phyloP scores from a whole-genome alignment of 2,888 invertebrate genomes.

The Pecten maximus region DNA sequence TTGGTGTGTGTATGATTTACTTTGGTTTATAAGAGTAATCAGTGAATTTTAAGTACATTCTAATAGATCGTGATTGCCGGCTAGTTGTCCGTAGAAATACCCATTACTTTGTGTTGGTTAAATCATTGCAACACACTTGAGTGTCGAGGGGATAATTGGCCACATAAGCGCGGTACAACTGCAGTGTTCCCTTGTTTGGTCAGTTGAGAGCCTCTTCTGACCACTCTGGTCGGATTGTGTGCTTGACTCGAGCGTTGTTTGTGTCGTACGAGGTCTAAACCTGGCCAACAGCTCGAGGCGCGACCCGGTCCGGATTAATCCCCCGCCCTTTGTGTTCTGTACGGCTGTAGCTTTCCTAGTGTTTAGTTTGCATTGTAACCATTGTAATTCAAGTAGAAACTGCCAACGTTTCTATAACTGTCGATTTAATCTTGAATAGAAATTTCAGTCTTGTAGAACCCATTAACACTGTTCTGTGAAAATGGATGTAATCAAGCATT shows the following conservation, averaged over 20 bases:
- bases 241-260: background rate
- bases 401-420: background rate
- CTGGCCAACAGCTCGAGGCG: background rate
- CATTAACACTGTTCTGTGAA: background rate
- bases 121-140: background rate
- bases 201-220: background rate
- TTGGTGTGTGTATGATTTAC: no score
- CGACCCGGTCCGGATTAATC: background rate
- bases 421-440: background rate
- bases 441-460: background rate
- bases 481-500: background rate
- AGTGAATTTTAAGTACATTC: no score
- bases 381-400: background rate
- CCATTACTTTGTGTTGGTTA: no score
- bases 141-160: background rate
- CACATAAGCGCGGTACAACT: background rate
- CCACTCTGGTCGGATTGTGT: background rate
- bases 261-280: background rate
- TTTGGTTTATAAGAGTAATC: no score
- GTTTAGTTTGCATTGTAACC: constrained; percentile 20
- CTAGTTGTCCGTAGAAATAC: no score
- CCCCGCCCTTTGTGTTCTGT: background rate
- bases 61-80: no score
- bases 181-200: background rate
- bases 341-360: background rate